phyloP scores from a whole-genome alignment of 2,113 vertebrate genomes.

The Ochotona princeps region DNA sequence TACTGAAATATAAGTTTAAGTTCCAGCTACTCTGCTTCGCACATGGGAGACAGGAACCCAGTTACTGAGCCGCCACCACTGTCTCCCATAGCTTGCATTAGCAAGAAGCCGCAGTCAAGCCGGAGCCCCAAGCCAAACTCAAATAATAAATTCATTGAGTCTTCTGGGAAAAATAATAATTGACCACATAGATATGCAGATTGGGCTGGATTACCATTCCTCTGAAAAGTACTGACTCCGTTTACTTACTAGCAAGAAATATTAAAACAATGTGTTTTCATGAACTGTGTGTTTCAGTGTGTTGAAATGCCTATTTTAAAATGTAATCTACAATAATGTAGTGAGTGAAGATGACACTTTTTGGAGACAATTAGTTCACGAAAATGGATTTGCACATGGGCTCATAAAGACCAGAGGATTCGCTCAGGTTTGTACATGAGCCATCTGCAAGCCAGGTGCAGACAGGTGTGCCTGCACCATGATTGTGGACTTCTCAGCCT shows the following conservation, averaged over 20 bases:
- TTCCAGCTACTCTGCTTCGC: no score
- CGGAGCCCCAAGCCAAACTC: not conserved
- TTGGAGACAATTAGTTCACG: not conserved
- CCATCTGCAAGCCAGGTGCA: no score
- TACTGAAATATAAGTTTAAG: no score
- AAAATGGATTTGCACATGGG: no score
- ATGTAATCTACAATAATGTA: not conserved
- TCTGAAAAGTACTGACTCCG: not conserved
- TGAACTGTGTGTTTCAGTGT: not conserved
- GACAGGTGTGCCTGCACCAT: not conserved
- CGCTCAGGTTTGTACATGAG: not conserved
- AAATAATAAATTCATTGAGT: not conserved
- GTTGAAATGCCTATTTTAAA: slow-evolving; percentile 8
- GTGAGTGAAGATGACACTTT: not conserved
- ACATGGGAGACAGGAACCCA: no score
- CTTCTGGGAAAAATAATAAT: not conserved
- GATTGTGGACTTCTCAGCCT: not conserved
- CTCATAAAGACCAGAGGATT: not conserved
- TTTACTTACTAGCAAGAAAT: not conserved
- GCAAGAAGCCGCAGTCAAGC: no score
- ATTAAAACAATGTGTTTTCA: not conserved
- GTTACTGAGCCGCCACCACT: no score
- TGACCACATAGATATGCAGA: not conserved
- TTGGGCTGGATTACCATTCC: not conserved
- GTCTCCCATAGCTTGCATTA: no score